Percentiles rank a stretch among this genome's conserved stretches.
Evolutionary conservation across 2,113 vertebrate genomes (phyloP).

Genomic region (Telmatochromis sp.): DNA sequence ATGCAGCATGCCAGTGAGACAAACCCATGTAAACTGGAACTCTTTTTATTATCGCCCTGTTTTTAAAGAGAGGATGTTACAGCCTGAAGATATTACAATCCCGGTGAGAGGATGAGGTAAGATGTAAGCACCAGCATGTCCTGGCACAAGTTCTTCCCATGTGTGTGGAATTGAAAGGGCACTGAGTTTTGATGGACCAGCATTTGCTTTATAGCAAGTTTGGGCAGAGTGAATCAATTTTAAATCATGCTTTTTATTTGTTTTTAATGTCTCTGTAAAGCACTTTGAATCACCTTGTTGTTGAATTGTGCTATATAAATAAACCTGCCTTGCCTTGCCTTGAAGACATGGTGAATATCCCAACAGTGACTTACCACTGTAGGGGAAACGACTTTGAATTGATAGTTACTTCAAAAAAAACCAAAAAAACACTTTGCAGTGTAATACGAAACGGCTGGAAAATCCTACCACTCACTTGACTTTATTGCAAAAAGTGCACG

Average conservation of each 20-base stretch:
- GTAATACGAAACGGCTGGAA: fast-evolving
- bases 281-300: neutral
- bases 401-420: neutral
- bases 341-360: neutral
- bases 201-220: slow-evolving; percentile 10
- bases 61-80: neutral
- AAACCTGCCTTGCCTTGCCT: neutral
- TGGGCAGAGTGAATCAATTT: neutral
- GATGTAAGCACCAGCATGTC: neutral
- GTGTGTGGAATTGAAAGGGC: neutral
- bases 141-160: neutral
- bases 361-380: neutral
- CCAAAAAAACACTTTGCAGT: neutral
- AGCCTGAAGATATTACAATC: neutral
- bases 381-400: neutral
- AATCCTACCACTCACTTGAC: neutral
- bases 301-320: neutral
- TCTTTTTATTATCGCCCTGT: neutral
- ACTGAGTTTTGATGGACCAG: neutral
- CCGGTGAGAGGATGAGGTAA: neutral
- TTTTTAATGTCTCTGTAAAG: neutral
- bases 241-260: neutral
- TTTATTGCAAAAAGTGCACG: neutral
- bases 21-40: neutral
- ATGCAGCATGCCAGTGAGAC: neutral